A percentile compares a stretch with the other conserved stretches of the same genome.
These are phyloP conservation scores for Melanostigma gelatinosum DNA, from an alignment of 2,113 vertebrate genomes.

Conservation along the genomic window DNA sequence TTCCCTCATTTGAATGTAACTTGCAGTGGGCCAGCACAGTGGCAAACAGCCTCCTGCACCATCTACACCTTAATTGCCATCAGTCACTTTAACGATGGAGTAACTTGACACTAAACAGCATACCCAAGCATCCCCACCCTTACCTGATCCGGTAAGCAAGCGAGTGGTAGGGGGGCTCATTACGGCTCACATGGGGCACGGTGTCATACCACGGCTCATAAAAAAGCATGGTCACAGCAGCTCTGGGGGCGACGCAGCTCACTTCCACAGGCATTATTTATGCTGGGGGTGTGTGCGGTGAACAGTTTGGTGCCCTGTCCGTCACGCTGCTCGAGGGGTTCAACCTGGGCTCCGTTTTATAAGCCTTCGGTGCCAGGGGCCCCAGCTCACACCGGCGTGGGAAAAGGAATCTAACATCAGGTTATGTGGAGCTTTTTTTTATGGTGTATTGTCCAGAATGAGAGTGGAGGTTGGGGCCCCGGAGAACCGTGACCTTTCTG, in stretches of 20 bases:
- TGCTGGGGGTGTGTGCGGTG: conserved; percentile 43
- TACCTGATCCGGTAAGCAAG: conserved; percentile 69
- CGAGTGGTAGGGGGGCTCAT: conserved; percentile 62
- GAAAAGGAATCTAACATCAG: conserved; percentile 67
- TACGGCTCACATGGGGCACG: conserved; percentile 65
- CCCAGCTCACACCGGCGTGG: conserved; percentile 66
- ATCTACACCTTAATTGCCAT: conserved; percentile 61
- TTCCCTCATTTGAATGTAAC: not conserved
- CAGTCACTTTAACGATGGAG: conserved; percentile 66
- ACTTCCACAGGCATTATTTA: conserved; percentile 73
- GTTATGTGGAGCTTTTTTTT: conserved; percentile 52
- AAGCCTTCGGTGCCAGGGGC: conserved; percentile 59
- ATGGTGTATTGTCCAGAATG: conserved; percentile 57
- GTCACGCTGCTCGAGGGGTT: conserved; percentile 63
- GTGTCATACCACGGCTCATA: conserved; percentile 70
- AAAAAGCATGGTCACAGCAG: conserved; percentile 68
- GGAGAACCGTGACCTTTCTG: conserved; percentile 40
- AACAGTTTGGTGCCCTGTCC: conserved; percentile 62
- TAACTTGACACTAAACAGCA: conserved; percentile 70
- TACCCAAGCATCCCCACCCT: conserved; percentile 57
- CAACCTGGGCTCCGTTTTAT: conserved; percentile 68
- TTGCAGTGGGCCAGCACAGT: conserved; percentile 3
- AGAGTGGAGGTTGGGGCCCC: conserved; percentile 31
- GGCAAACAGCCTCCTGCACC: conserved; percentile 12
- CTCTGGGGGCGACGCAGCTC: conserved; percentile 54